A percentile compares a stretch with the other conserved stretches of the same genome.
These are phyloP conservation scores for Melanotaenia nigrans DNA, from an alignment of 2,797 vertebrate genomes.

Conservation along the genomic window DNA sequence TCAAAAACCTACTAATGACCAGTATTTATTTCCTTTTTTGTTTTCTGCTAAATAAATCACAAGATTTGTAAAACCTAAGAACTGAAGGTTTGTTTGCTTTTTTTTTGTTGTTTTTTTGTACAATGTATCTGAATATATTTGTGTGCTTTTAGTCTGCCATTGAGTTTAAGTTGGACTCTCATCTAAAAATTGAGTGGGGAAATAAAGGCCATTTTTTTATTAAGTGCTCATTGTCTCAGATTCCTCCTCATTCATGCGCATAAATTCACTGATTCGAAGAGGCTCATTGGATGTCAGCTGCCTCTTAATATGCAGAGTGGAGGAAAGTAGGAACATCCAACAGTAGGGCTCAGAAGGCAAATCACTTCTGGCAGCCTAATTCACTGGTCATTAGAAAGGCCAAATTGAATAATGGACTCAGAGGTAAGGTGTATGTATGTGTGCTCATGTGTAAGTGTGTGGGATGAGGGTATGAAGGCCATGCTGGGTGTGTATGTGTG, in stretches of 20 bases:
- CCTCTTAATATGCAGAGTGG: slow-evolving; percentile 67
- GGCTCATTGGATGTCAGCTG: slow-evolving; percentile 48
- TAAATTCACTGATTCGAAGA: slow-evolving; percentile 42
- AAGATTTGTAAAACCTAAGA: too few relatives aligned
- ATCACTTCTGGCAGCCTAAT: slow-evolving; percentile 86
- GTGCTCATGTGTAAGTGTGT: slow-evolving; percentile 32
- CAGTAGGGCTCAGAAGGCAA: slow-evolving; percentile 70
- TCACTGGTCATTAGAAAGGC: slow-evolving; percentile 81
- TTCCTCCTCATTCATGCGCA: slow-evolving; percentile 6
- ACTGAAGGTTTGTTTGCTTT: too few relatives aligned
- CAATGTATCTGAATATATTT: neutral
- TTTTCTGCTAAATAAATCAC: neutral
- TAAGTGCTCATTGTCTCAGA: slow-evolving; percentile 15
- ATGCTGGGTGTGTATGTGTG: slow-evolving; percentile 49
- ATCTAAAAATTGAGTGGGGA: neutral
- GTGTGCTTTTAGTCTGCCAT: neutral
- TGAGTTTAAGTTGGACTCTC: slow-evolving; percentile 6
- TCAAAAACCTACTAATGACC: neutral
- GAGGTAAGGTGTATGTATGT: slow-evolving; percentile 37
- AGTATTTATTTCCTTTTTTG: too few relatives aligned
- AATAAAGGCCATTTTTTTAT: slow-evolving; percentile 8
- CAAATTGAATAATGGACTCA: slow-evolving; percentile 85
- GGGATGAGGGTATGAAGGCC: slow-evolving; percentile 51
- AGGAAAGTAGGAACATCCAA: slow-evolving; percentile 63
- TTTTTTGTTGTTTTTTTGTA: too few relatives aligned